A percentile compares a stretch with the other conserved stretches of the same genome.
Conservation (phyloP, 1,140 invertebrate genomes). For the Drosophila mojavensis region DNA sequence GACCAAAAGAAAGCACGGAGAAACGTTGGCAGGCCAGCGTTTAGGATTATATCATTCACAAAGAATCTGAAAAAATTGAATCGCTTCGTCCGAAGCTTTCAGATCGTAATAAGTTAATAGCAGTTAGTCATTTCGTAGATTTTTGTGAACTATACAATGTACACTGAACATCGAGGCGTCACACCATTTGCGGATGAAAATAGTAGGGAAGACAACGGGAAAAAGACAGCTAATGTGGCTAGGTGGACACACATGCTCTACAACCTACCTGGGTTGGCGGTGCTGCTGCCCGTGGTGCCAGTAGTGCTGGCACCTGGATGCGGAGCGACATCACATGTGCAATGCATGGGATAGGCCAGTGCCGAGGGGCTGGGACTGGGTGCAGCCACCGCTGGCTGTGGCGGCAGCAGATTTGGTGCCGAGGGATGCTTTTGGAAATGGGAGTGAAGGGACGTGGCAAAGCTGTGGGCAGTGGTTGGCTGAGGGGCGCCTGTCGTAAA, state of each 20-base stretch:
- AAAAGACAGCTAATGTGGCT: constrained; percentile 20
- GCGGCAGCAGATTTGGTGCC: constrained; percentile 75
- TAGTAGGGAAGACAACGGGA: constrained; percentile 22
- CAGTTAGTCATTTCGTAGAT: neutral
- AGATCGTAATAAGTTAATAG: neutral
- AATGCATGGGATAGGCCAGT: constrained; percentile 79
- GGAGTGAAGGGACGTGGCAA: constrained; percentile 70
- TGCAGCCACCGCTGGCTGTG: constrained; percentile 66
- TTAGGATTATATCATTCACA: constrained; percentile 42
- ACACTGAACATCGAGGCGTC: constrained; percentile 41
- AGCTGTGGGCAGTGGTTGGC: constrained; percentile 18
- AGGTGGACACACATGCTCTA: constrained; percentile 79
- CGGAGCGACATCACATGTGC: constrained; percentile 75
- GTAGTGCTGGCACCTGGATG: constrained; percentile 55
- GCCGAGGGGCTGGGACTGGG: constrained; percentile 82
- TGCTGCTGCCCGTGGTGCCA: constrained; percentile 57
- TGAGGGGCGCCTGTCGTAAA: constrained; percentile 13
- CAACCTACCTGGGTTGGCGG: constrained; percentile 84
- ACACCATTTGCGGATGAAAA: constrained; percentile 19
- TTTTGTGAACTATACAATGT: constrained; percentile 41
- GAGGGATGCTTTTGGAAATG: constrained; percentile 83
- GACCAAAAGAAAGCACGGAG: constrained; percentile 22
- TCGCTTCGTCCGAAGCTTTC: neutral
- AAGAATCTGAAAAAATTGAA: neutral
- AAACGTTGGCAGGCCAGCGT: constrained; percentile 17